These are phyloP conservation scores for Lochmaea crataegi DNA, from an alignment of 2,888 invertebrate species.

Conservation along the genomic window DNA sequence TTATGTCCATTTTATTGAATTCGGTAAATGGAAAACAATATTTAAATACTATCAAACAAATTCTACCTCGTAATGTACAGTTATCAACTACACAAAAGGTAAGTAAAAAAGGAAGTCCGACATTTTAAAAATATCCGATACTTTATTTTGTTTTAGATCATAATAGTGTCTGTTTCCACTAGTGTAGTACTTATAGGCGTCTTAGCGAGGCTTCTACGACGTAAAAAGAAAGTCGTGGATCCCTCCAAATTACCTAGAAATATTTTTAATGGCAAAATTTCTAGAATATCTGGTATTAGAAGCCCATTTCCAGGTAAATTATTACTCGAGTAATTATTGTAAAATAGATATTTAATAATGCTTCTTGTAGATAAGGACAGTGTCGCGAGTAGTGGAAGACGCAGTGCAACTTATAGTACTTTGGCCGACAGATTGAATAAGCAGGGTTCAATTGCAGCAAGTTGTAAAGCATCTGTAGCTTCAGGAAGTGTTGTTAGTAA, in stretches of 20 bases:
- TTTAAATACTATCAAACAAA: conserved; percentile 68
- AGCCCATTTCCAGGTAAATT: conserved; percentile 74
- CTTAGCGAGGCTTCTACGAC: conserved; percentile 81
- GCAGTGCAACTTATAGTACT: conserved; percentile 69
- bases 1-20: conserved; percentile 67
- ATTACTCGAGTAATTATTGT: neutral
- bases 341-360: conserved; percentile 3
- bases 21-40: conserved; percentile 69
- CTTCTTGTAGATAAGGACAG: conserved; percentile 69
- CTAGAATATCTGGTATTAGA: conserved; percentile 72
- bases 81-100: conserved; percentile 80
- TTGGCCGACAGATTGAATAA: conserved; percentile 58
- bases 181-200: conserved; percentile 87
- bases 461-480: conserved; percentile 75
- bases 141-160: conserved; percentile 68
- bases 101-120: conserved; percentile 14
- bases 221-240: conserved; percentile 75
- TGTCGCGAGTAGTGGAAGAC: conserved; percentile 73
- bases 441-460: conserved; percentile 67
- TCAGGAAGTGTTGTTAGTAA: conserved; percentile 73
- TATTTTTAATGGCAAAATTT: conserved; percentile 65
- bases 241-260: conserved; percentile 53
- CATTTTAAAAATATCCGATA: conserved; percentile 10
- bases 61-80: conserved; percentile 64
- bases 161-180: conserved; percentile 78